Conservation (phyloP, 53 echinoderm and acorn worm species). For the Henricia sp. region DNA sequence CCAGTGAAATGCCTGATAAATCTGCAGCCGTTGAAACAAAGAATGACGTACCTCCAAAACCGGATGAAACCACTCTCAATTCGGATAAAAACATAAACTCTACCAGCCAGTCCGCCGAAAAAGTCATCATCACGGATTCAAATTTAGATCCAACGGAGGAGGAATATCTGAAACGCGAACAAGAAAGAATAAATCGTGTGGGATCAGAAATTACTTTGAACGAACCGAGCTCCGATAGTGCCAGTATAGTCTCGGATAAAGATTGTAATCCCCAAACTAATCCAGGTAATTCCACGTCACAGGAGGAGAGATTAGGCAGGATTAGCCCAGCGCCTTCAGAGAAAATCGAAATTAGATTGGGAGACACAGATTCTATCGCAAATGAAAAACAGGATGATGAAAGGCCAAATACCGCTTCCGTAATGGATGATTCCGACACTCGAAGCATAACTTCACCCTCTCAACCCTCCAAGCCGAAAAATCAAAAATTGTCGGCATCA, state of each 20-base stretch:
- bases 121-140: not conserved
- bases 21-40: not conserved
- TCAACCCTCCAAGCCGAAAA: conserved; percentile 13
- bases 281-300: not conserved
- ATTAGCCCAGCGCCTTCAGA: conserved; percentile 19
- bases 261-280: not conserved
- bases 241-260: conserved; percentile 19
- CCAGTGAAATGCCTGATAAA: not conserved
- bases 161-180: conserved; percentile 48
- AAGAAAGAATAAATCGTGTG: conserved; percentile 14
- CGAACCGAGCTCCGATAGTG: conserved; percentile 17
- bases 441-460: not conserved
- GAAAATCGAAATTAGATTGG: not conserved
- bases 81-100: not conserved
- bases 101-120: not conserved
- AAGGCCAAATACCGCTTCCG: conserved; percentile 37
- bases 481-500: not conserved
- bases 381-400: not conserved
- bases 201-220: conserved; percentile 44
- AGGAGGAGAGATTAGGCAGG: not conserved
- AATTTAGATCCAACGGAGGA: conserved; percentile 39
- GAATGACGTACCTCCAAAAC: not conserved
- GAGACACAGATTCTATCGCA: not conserved
- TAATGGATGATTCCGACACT: conserved; percentile 8
- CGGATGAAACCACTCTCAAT: not conserved